A percentile compares a stretch with the other conserved stretches of the same genome.
Evolutionary conservation across 2,797 vertebrate genomes (phyloP).

Genomic region (Hylomyscus alleni): DNA sequence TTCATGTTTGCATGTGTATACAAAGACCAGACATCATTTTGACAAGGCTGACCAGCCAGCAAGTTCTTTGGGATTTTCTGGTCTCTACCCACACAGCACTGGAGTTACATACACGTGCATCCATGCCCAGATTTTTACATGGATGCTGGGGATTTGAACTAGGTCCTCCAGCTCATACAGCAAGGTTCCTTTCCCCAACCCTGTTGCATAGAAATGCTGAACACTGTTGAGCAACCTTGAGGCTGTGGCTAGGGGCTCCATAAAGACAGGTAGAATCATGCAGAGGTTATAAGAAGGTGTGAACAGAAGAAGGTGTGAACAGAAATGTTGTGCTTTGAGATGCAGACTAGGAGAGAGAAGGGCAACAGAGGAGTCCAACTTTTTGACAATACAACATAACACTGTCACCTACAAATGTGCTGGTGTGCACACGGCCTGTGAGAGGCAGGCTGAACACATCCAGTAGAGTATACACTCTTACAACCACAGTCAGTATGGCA

Average conservation of each 20-base stretch:
- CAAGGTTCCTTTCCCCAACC: neutral
- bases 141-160: neutral
- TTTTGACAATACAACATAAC: neutral
- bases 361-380: neutral
- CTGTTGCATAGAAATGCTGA: neutral
- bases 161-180: neutral
- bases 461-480: neutral
- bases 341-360: neutral
- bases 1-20: neutral
- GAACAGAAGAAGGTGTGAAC: neutral
- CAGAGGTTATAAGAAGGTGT: neutral
- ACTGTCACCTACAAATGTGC: neutral
- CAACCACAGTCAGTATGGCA: rapidly evolving
- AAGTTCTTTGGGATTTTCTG: neutral
- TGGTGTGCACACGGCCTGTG: neutral
- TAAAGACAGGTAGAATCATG: neutral
- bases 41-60: neutral
- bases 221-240: neutral
- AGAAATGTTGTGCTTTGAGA: neutral
- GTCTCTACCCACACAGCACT: neutral
- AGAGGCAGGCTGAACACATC: neutral
- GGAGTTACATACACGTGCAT: neutral
- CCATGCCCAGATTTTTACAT: neutral
- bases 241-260: neutral
- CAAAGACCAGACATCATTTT: neutral